Conservation (phyloP, 2,888 invertebrate species). For the Macaria liturata region DNA sequence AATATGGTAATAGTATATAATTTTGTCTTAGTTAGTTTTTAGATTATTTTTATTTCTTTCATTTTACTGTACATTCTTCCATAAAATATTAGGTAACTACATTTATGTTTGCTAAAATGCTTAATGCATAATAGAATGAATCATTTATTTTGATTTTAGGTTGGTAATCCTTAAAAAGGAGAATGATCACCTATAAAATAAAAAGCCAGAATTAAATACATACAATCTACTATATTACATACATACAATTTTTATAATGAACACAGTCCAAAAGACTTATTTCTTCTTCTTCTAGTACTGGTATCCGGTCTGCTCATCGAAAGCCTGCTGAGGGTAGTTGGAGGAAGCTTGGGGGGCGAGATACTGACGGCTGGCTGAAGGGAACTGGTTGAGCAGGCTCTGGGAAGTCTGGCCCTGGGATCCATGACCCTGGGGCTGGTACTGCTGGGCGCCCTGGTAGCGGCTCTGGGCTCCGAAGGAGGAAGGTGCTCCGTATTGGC, state of each 20-base stretch:
- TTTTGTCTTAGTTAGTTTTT: too few species aligned
- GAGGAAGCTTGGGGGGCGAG: slow-evolving; percentile 54
- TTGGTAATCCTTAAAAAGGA: too few species aligned
- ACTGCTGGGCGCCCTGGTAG: slow-evolving; percentile 24
- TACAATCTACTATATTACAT: slow-evolving; percentile 41
- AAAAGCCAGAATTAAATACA: slow-evolving; percentile 19
- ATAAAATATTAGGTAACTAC: too few species aligned
- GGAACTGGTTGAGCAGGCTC: slow-evolving; percentile 38
- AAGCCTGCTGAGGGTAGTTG: slow-evolving; percentile 64
- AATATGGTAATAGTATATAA: too few species aligned
- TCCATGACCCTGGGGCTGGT: slow-evolving; percentile 24
- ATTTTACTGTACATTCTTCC: too few species aligned
- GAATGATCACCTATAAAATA: background rate
- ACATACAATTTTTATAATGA: slow-evolving; percentile 33
- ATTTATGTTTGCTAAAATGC: too few species aligned
- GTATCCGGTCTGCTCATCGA: slow-evolving; percentile 72
- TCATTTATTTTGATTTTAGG: too few species aligned
- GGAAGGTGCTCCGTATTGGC: slow-evolving; percentile 44
- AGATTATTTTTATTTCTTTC: too few species aligned
- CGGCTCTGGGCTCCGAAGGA: slow-evolving; percentile 28
- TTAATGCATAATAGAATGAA: too few species aligned
- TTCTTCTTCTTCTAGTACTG: slow-evolving; percentile 51
- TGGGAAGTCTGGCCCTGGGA: slow-evolving; percentile 19
- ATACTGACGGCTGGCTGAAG: slow-evolving; percentile 64
- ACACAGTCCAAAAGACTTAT: slow-evolving; percentile 34